A percentile compares a stretch with the other conserved stretches of the same genome.
These are phyloP conservation scores for Stictonetta naevosa DNA, from an alignment of 2,113 vertebrate genomes.

Conservation along the genomic window DNA sequence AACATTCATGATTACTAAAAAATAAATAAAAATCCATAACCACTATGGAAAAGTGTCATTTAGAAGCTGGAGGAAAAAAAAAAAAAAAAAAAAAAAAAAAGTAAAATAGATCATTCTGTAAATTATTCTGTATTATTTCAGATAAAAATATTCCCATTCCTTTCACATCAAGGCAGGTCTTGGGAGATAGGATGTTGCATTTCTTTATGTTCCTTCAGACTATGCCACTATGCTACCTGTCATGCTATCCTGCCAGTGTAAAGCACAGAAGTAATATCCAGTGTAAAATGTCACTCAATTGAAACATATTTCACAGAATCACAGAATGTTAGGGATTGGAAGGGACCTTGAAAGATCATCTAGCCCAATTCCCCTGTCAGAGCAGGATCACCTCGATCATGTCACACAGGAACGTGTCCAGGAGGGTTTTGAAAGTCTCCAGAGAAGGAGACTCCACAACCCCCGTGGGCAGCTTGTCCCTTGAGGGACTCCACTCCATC, in stretches of 20 bases:
- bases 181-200: neutral
- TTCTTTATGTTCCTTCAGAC: neutral
- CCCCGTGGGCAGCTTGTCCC: no score
- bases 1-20: neutral
- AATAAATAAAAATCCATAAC: neutral
- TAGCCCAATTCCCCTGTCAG: no score
- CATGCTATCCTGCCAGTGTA: neutral
- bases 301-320: neutral
- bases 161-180: neutral
- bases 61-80: neutral
- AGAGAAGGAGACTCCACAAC: no score
- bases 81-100: no score
- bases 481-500: no score
- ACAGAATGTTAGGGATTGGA: no score
- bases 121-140: neutral
- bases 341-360: no score
- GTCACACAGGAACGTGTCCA: no score
- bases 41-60: fast-evolving
- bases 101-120: neutral
- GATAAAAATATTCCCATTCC: neutral
- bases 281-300: fast-evolving
- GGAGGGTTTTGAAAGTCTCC: no score
- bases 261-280: neutral
- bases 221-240: no score
- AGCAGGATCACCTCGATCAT: no score